These are phyloP conservation scores for Ginglymostoma cirratum DNA, from an alignment of 2,113 vertebrate species.

Conservation along the genomic window DNA sequence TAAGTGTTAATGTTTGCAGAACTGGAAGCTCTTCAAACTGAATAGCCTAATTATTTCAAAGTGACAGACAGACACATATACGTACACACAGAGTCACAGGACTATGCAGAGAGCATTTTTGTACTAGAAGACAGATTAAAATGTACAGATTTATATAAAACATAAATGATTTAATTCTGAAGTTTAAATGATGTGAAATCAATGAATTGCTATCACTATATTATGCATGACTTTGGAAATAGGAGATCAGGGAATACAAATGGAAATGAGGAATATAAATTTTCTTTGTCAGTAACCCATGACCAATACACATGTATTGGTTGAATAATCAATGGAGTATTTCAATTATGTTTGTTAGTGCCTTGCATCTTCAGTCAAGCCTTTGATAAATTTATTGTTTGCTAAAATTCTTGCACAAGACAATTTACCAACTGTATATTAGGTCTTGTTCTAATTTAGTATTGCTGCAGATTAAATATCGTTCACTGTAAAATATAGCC, in stretches of 20 bases:
- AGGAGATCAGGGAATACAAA: slow-evolving; percentile 19
- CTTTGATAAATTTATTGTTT: background rate
- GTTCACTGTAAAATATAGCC: background rate
- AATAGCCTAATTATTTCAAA: background rate
- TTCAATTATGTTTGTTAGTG: slow-evolving; percentile 22
- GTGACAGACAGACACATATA: background rate
- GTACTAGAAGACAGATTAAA: background rate
- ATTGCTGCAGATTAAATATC: slow-evolving; percentile 4
- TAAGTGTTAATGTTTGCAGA: slow-evolving; percentile 20
- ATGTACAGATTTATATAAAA: background rate
- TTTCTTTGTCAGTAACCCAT: slow-evolving; percentile 23
- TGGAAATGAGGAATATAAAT: background rate
- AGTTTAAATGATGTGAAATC: slow-evolving; percentile 6
- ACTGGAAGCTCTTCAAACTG: background rate
- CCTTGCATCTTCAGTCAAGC: background rate
- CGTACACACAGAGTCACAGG: background rate
- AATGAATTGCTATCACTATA: background rate
- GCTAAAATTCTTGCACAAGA: background rate
- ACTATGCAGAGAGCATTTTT: background rate
- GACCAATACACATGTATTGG: background rate
- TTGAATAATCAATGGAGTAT: slow-evolving; percentile 4
- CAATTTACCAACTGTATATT: background rate
- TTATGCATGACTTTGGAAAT: background rate
- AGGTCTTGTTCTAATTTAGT: background rate
- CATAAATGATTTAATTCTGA: background rate